Conservation (phyloP, 2,888 invertebrate species). For the Cactoblastis cactorum region DNA sequence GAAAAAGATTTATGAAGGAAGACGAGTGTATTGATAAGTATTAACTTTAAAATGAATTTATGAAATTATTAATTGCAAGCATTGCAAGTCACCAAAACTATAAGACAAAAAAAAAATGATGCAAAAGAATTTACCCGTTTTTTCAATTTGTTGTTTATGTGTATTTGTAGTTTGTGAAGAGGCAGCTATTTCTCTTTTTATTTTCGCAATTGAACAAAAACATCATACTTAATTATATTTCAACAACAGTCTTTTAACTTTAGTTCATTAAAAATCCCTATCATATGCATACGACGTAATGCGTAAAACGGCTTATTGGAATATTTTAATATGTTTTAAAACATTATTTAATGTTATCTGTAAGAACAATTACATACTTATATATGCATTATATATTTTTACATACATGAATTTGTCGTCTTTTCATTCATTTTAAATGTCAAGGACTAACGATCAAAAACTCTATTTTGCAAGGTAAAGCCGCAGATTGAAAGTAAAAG, state of each 20-base stretch:
- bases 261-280: not conserved
- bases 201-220: not conserved
- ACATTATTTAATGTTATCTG: constrained; percentile 33
- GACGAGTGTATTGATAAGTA: too few species aligned
- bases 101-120: too few species aligned
- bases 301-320: constrained; percentile 34
- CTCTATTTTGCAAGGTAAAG: constrained; percentile 34
- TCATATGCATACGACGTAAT: constrained; percentile 17
- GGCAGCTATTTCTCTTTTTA: too few species aligned
- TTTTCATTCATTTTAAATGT: constrained; percentile 57
- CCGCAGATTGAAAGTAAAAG: constrained; percentile 38
- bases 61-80: too few species aligned
- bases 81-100: too few species aligned
- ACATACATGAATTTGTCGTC: constrained; percentile 37
- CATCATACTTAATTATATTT: not conserved
- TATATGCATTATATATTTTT: too few species aligned
- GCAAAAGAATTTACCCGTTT: too few species aligned
- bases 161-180: too few species aligned
- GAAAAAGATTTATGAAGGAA: too few species aligned
- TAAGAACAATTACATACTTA: constrained; percentile 21
- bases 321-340: constrained; percentile 33
- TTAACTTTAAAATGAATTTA: too few species aligned
- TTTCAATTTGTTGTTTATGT: too few species aligned
- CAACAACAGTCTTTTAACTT: not conserved
- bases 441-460: constrained; percentile 48